Base-by-base conservation (phyloP, 2,113 vertebrate species). In the Apeltes quadracus region DNA sequence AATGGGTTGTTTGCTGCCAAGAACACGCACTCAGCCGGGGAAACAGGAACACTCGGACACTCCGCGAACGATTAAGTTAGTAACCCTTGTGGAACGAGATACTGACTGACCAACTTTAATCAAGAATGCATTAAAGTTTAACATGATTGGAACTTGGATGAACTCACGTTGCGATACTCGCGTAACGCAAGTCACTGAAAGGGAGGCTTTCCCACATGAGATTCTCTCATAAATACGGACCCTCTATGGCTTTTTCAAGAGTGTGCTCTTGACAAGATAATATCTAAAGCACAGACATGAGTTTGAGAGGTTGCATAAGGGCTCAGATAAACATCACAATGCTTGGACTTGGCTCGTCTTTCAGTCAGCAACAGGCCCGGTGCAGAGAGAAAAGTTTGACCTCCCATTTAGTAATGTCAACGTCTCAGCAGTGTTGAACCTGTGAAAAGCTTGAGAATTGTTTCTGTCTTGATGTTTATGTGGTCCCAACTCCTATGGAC, bases 1-100 rank as follows among this genome's bases (percentile, higher is more conserved):
- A 65, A 56, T 32, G 23, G 23, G n/a, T 77, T 78, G 66, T 81
- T 87, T 78, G 75, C 63, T 85, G 87, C 90, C 88, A 90, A 90
- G 76, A 89, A 84, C 79, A 90, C 78, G 83, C 86, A 78, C 29
- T 79, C 64, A 53, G 58, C 75, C 10, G 69, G 64, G 71, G 84
- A 80, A 85, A 81, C 81, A 77, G 72, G 75, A 86, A 80, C 79
- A 76, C 78, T 88, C 55, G 78, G 85, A 83, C 80, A 81, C 78
- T 63, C 62, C 64, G 43, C 27, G 2, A 82, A 85, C 18, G 64
- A 78, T 34, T 34, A 34, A 34, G 32, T 34, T 34, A 7, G 32
- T 34, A 34, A 34, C 32, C 32, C 50, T 76, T 20, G 34, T 73
- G 46, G 65, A 81, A 69, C 78, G 66, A 43, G 25, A 23, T 25